Evolutionary conservation across 2,797 vertebrate genomes (phyloP).

Genomic region (Pantherophis alleghaniensis): DNA sequence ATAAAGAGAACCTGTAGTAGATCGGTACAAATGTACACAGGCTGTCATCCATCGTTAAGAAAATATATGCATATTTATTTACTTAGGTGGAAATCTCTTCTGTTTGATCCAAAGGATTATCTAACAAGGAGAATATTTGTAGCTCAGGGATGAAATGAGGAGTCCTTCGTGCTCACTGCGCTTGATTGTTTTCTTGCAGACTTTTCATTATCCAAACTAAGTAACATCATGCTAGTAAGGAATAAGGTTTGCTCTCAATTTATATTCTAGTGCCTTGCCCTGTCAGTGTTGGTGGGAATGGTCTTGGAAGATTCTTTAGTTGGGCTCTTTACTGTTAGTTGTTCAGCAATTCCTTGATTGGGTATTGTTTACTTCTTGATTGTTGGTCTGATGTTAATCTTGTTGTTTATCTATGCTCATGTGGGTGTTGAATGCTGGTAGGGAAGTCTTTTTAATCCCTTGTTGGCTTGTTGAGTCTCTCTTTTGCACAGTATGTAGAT

Average conservation of each 20-base stretch:
- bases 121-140: neutral
- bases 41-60: neutral
- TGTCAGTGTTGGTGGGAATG: neutral
- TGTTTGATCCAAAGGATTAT: neutral
- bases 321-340: neutral
- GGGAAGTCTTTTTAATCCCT: neutral
- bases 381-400: neutral
- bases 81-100: neutral
- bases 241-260: neutral
- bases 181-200: neutral
- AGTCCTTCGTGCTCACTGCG: neutral
- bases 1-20: slow-evolving; percentile 51
- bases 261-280: neutral
- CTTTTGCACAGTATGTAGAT: neutral
- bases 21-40: slow-evolving; percentile 32
- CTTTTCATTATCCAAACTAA: neutral
- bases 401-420: neutral
- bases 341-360: neutral
- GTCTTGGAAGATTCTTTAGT: neutral
- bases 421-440: neutral
- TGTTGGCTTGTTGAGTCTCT: neutral
- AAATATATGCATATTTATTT: neutral
- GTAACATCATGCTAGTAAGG: neutral
- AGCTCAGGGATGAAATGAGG: neutral
- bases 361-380: neutral